Evolutionary conservation across 2,113 vertebrate species (phyloP), one percentile per base, ranked within the genome.

Genomic region (Hydrolagus affinis): DNA sequence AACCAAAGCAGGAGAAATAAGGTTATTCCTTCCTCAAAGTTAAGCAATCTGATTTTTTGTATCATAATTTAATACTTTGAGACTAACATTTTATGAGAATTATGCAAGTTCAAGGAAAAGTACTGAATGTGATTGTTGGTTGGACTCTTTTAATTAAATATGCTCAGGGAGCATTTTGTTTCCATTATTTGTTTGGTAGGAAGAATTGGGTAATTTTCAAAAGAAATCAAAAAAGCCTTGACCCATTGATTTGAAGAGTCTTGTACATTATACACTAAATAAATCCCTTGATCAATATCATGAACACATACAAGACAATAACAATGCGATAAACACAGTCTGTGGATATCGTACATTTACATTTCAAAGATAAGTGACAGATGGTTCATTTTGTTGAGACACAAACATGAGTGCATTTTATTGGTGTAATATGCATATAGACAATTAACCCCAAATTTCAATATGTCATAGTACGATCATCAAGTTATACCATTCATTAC

Each of bases 301-400:
- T 21, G 21, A 60, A 25, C 19, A n/a, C 56, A 25, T 44, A 0
- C 59, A 59, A 77, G 14, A 77, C 14, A 12, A 56, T 44, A 12
- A 75, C 30, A 44, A 14, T 59, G 73, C n/a, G 59, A 10, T 10
- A 83, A 32, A 1, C 8, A 11, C 66, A 14, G 64, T 66, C 66
- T 83, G 60, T 32, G 25, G 76, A 23, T 17, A 68, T 30, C 7
- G 32, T 6, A 62, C 60, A 68, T 83, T 30, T 32, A 19, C 28
- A 83, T 83, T 83, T 66, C 62, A 83, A 66, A 32, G 78, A 66
- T 32, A n/a, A 12, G 56, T 78, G 12, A 23, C 76, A 83, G 78
- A 32, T 66, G 25, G 28, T 83, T 83, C 15, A 66, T 68, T 83
- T 83, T 83, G 32, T 64, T 83, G 62, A 4, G 1, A 25, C 60